Percentiles rank a stretch among this genome's conserved stretches.
Evolutionary conservation across 2,888 invertebrate genomes (phyloP).

Genomic region (Mimumesa dahlbomi): DNA sequence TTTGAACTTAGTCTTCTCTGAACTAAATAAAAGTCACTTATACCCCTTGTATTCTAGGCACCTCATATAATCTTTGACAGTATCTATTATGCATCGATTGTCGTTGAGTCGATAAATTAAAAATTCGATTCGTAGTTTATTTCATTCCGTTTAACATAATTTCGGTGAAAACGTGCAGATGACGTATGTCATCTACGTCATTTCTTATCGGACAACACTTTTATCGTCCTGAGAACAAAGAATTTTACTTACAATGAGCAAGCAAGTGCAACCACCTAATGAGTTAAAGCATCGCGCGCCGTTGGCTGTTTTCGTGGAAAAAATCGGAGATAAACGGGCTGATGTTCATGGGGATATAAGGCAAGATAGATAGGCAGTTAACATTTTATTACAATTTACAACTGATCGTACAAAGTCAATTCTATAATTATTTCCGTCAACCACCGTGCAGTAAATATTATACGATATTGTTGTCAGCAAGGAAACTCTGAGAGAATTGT

Average conservation of each 20-base stretch:
- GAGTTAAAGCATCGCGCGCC: conserved; percentile 19
- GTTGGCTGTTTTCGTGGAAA: conserved; percentile 25
- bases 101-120: not conserved
- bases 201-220: no score
- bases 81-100: not conserved
- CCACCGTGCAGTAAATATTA: no score
- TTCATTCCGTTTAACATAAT: no score
- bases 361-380: conserved; percentile 9
- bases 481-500: conserved; percentile 44
- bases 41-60: no score
- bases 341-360: not conserved
- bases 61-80: no score
- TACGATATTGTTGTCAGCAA: conserved; percentile 34
- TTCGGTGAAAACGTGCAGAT: no score
- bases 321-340: conserved; percentile 1
- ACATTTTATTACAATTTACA: not conserved
- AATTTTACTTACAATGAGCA: conserved; percentile 16
- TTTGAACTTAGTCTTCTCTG: no score
- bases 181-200: no score
- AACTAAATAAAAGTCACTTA: no score
- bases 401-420: no score
- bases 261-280: conserved; percentile 2
- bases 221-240: no score
- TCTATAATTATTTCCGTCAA: no score
- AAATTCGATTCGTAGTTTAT: not conserved